Base-by-base conservation (phyloP, 2,888 invertebrate genomes). In the Pristionchus maxplancki region DNA sequence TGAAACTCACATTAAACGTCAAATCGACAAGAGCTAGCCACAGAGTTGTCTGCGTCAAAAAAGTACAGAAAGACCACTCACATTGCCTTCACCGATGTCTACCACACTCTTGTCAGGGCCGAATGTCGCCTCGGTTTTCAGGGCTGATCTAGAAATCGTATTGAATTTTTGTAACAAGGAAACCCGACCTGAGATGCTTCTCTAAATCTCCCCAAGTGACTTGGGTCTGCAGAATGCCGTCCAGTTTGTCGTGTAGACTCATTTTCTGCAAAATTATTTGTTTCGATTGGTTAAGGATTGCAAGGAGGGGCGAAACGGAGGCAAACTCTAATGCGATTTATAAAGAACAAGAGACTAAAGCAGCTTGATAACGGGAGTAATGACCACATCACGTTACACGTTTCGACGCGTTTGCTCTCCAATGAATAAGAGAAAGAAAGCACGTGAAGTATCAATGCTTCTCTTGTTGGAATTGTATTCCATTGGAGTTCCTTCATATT, bases 201-300 rank as follows among this genome's bases (percentile, higher is more conserved):
- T 78, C 78, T 44, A 78, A 13, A n/a, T 48, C 78, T 48, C 37
- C 78, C 78, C 40, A 44, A 8, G n/a, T 78, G 9, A 78, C 28
- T n/a, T 44, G 78, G 6, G 78, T 78, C 13, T 48, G n/a, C 48
- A 78, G 78, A 28, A 78, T 78, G 9, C 78, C 78, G 40, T 44
- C 78, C 44, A 48, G 13, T 24, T 44, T 78, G 78, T 78, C 44
- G 78, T 78, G 40, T 28, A 78, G 44, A 78, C 78, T 78, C 78
- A 78, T 78, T 9, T 34, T 31, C 9, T 58, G 9, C 9, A 58
- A 28, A 62, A n/a, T 62, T 11, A n/a, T n/a, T n/a, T n/a, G n/a
- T n/a, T n/a, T n/a, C n/a, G n/a, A n/a, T n/a, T n/a, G n/a, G n/a
- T n/a, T n/a, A n/a, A n/a, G n/a, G n/a, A n/a, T n/a, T n/a, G n/a